Conservation (phyloP, 2,888 invertebrate genomes). For the Drosophila kokeensis region DNA sequence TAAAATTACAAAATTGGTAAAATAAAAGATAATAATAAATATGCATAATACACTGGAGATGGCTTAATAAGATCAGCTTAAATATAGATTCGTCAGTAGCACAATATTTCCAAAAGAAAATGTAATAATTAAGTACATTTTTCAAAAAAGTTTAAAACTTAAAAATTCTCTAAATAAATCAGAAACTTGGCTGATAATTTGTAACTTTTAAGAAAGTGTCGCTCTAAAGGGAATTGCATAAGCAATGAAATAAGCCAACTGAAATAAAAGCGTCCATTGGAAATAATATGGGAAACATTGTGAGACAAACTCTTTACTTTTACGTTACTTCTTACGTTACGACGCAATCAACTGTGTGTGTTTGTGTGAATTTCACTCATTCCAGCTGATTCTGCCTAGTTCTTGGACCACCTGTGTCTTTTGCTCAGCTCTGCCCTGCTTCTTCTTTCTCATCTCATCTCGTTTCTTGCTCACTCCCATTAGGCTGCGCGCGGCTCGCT, state of each 20-base stretch:
- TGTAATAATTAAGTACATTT: neutral
- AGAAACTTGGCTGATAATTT: neutral
- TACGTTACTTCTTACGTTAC: neutral
- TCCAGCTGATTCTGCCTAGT: conserved; percentile 1
- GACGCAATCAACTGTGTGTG: conserved; percentile 1
- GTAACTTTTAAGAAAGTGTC: neutral
- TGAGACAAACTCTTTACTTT: conserved; percentile 31
- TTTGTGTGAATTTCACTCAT: neutral
- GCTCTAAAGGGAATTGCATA: neutral
- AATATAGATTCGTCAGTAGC: neutral
- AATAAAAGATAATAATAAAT: neutral
- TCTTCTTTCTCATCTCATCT: conserved; percentile 3
- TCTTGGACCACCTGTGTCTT: conserved; percentile 18
- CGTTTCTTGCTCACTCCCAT: conserved; percentile 12
- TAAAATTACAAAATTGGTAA: too few relatives aligned
- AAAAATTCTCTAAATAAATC: neutral
- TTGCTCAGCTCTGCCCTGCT: neutral
- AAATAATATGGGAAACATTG: conserved; percentile 24
- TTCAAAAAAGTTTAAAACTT: neutral
- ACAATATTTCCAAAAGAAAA: neutral
- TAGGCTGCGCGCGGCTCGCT: conserved; percentile 18
- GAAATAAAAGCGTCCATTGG: neutral
- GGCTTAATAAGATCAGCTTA: neutral
- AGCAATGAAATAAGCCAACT: neutral
- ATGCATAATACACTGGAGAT: neutral